These are phyloP conservation scores for Neodiprion pinetum DNA, from an alignment of 1,140 invertebrate species.

Conservation along the genomic window DNA sequence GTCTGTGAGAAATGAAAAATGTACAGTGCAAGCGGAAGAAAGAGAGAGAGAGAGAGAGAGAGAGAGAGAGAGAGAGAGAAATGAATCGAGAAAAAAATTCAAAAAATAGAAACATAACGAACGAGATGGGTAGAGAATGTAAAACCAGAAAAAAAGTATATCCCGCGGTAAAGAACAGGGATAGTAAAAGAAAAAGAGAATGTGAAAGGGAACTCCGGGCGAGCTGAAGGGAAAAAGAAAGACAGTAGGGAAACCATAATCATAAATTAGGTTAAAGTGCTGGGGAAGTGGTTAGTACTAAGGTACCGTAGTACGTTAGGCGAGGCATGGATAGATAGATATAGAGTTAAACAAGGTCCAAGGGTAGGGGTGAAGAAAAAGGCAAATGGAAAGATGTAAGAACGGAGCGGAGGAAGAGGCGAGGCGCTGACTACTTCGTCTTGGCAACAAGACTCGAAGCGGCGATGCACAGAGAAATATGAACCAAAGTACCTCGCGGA, in stretches of 20 bases:
- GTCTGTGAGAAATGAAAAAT: no score
- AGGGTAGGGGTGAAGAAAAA: neutral
- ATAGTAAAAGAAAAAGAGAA: constrained; percentile 24
- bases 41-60: neutral
- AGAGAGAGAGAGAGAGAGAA: constrained; percentile 31
- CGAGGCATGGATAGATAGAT: constrained; percentile 1
- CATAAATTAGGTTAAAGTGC: constrained; percentile 56
- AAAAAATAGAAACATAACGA: constrained; percentile 14
- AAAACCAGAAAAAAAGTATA: constrained; percentile 31
- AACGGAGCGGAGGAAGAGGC: neutral
- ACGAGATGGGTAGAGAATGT: neutral
- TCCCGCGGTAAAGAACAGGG: constrained; percentile 34
- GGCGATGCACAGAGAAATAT: neutral
- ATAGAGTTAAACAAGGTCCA: constrained; percentile 3
- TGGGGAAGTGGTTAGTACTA: constrained; percentile 46
- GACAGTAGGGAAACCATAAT: constrained; percentile 48
- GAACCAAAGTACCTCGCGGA: neutral
- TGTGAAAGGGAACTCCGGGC: constrained; percentile 33
- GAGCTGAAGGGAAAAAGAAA: constrained; percentile 21
- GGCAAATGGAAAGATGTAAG: neutral
- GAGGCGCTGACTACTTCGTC: neutral
- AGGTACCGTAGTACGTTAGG: neutral
- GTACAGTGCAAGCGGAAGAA: neutral
- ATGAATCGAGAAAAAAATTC: constrained; percentile 20
- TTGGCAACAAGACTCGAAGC: neutral